phyloP scores from a whole-genome alignment of 1,140 invertebrate genomes.

The Drosophila suzukii region DNA sequence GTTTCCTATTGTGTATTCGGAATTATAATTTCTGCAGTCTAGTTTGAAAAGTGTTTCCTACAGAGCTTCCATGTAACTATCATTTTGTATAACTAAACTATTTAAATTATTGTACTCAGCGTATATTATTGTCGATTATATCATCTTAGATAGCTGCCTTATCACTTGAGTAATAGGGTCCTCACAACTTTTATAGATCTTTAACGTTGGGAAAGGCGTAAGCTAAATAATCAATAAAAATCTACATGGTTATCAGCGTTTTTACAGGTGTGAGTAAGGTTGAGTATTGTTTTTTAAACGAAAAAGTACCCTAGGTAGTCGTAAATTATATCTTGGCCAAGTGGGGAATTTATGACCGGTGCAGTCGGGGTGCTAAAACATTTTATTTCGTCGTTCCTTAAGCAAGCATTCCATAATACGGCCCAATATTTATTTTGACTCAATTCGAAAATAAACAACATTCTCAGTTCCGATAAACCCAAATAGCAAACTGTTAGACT shows the following conservation, averaged over 20 bases:
- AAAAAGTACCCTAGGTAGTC: slow-evolving; percentile 24
- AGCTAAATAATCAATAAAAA: slow-evolving; percentile 28
- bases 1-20: slow-evolving; percentile 51
- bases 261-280: neutral
- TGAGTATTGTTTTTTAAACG: slow-evolving; percentile 10
- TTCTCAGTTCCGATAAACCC: neutral
- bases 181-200: neutral
- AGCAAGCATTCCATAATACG: slow-evolving; percentile 20
- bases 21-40: neutral
- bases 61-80: too few relatives aligned
- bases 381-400: neutral
- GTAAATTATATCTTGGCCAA: slow-evolving; percentile 30
- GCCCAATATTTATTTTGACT: slow-evolving; percentile 41
- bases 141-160: neutral
- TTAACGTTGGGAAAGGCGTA: slow-evolving; percentile 11
- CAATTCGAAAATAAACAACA: slow-evolving; percentile 31
- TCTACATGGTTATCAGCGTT: slow-evolving; percentile 24
- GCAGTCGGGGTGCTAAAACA: slow-evolving; percentile 1
- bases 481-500: neutral
- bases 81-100: too few relatives aligned
- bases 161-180: slow-evolving; percentile 6
- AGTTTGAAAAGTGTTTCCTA: neutral
- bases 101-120: neutral
- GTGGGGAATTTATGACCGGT: slow-evolving; percentile 18
- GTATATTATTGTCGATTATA: neutral